phyloP scores from a whole-genome alignment of 2,888 invertebrate genomes.

The Drosophila demipolita region DNA sequence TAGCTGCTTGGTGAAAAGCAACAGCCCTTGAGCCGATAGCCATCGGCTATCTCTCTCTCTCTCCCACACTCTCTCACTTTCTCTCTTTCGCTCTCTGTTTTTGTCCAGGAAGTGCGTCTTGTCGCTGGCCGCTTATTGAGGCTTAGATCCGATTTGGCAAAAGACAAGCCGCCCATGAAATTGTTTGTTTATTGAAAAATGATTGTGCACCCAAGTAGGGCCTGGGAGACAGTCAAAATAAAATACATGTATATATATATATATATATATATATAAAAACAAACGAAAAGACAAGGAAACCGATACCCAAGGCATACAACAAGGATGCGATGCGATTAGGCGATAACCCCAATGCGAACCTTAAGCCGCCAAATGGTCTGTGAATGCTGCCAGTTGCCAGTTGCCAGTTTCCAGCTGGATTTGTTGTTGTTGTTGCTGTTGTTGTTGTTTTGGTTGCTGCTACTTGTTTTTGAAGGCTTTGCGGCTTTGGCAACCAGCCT shows the following conservation, averaged over 20 bases:
- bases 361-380: slow-evolving; percentile 80
- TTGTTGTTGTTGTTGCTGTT: slow-evolving; percentile 36
- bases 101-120: slow-evolving; percentile 73
- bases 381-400: slow-evolving; percentile 71
- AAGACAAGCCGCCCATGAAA: slow-evolving; percentile 79
- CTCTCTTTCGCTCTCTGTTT: background rate
- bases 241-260: slow-evolving; percentile 22
- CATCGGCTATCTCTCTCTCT: slow-evolving; percentile 48
- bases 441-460: slow-evolving; percentile 13
- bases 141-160: slow-evolving; percentile 80
- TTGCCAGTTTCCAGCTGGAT: slow-evolving; percentile 26
- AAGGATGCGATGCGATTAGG: slow-evolving; percentile 71
- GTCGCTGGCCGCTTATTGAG: slow-evolving; percentile 80
- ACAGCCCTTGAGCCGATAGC: slow-evolving; percentile 57
- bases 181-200: slow-evolving; percentile 81
- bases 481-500: slow-evolving; percentile 67
- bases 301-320: slow-evolving; percentile 44
- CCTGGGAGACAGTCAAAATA: slow-evolving; percentile 29
- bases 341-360: slow-evolving; percentile 79
- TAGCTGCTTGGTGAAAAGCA: slow-evolving; percentile 36
- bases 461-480: slow-evolving; percentile 61
- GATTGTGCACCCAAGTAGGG: slow-evolving; percentile 61
- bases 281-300: slow-evolving; percentile 53
- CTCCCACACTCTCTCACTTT: background rate
- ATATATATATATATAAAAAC: slow-evolving; percentile 19